Evolutionary conservation across 1,140 invertebrate species (phyloP), one percentile per base, ranked within the genome.

Genomic region (Meloidogyne hapla): DNA sequence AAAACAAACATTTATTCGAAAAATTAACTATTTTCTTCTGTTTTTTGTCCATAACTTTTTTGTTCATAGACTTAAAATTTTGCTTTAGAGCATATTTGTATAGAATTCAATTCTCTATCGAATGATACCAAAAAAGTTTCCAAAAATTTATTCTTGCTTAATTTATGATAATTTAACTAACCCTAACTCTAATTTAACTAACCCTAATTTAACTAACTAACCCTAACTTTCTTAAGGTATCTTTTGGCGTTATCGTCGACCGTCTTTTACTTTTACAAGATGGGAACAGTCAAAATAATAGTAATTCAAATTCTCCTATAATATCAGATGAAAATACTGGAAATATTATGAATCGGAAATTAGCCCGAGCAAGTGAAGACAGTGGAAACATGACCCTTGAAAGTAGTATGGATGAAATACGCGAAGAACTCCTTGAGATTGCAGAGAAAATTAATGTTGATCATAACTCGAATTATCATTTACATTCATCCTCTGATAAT

Each of bases 381-480:
- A 33, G 71, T 4, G 40, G 48, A n/a, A 70, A 61, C 21, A 77
- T 76, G 72, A 74, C 72, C 26, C 25, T 66, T 13, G 63, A 38
- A 6, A 80, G 45, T 9, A 81, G 79, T 25, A 79, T 80, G 64
- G 79, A 81, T 18, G 77, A 80, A 48, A 81, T 81, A 15, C 21
- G 81, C 0, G 72, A 75, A 23, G 80, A 81, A 64, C 64, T 81
- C 28, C 48, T 81, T 10, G 73, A 81, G 73, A 80, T 81, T 61
- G 80, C 80, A 33, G 80, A 83, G 26, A 81, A 81, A 62, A 79
- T 81, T 15, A 74, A 63, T n/a, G n/a, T n/a, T n/a, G n/a, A n/a
- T n/a, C n/a, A n/a, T n/a, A n/a, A n/a, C n/a, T n/a, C n/a, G n/a
- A n/a, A n/a, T n/a, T n/a, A n/a, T n/a, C n/a, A n/a, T 33, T 1